Evolutionary conservation across 2,888 invertebrate genomes (phyloP).

Genomic region (Thymelicus acteon): DNA sequence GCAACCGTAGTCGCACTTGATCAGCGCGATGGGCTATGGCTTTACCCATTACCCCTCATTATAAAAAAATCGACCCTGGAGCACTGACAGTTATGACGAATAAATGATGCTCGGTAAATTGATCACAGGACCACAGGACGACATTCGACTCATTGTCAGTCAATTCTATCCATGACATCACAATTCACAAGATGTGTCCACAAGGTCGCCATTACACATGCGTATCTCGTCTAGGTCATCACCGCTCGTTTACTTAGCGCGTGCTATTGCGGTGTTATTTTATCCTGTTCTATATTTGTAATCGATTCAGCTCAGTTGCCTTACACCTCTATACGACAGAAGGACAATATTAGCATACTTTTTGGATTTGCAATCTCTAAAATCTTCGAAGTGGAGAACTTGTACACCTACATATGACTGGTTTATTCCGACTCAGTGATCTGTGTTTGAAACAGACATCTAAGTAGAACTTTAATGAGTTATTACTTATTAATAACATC

Average conservation of each 20-base stretch:
- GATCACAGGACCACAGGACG: neutral
- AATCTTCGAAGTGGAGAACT: too few species aligned
- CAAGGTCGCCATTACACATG: constrained; percentile 57
- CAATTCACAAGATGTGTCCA: constrained; percentile 24
- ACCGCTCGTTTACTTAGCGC: constrained; percentile 46
- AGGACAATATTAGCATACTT: constrained; percentile 25
- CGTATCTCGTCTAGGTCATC: constrained; percentile 60
- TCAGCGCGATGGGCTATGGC: too few species aligned
- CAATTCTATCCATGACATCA: constrained; percentile 40
- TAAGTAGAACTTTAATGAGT: too few species aligned
- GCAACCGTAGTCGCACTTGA: too few species aligned
- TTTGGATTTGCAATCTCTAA: neutral
- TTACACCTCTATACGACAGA: neutral
- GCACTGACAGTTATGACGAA: too few species aligned
- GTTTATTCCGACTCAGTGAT: too few species aligned
- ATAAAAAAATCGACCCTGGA: too few species aligned
- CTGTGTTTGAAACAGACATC: too few species aligned
- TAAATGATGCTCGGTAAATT: too few species aligned
- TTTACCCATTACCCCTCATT: too few species aligned
- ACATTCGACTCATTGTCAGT: constrained; percentile 9
- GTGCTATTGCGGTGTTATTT: constrained; percentile 14
- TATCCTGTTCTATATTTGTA: constrained; percentile 29
- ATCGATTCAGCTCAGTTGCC: constrained; percentile 9
- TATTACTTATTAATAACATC: too few species aligned
- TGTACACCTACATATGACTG: too few species aligned